These are phyloP conservation scores for Lordiphosa andalusiaca DNA, from an alignment of 2,888 invertebrate species.

Conservation along the genomic window DNA sequence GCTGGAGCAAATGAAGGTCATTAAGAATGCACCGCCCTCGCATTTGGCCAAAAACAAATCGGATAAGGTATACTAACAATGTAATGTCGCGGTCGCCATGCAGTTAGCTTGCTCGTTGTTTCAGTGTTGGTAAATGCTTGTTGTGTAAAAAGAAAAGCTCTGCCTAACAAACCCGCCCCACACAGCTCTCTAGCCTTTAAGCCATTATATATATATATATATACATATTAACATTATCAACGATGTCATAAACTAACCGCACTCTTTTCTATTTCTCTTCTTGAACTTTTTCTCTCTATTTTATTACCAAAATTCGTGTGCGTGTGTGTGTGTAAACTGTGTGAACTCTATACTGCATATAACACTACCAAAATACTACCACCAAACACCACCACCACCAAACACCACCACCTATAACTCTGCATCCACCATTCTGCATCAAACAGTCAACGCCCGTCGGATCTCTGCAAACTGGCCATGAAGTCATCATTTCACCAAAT, in stretches of 20 bases:
- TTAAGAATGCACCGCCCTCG: slow-evolving; percentile 92
- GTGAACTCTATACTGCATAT: slow-evolving; percentile 30
- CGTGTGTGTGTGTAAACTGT: slow-evolving; percentile 44
- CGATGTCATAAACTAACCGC: slow-evolving; percentile 59
- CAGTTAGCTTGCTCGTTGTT: slow-evolving; percentile 35
- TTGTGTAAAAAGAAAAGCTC: slow-evolving; percentile 22
- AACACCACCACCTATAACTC: slow-evolving; percentile 16
- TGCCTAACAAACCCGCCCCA: no score
- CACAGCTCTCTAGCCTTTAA: slow-evolving; percentile 5
- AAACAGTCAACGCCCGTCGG: slow-evolving; percentile 94
- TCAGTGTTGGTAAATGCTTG: slow-evolving; percentile 62
- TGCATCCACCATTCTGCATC: no score
- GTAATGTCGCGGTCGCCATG: slow-evolving; percentile 25
- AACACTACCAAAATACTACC: slow-evolving; percentile 9
- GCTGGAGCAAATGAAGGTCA: slow-evolving; percentile 86
- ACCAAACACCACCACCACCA: slow-evolving; percentile 11
- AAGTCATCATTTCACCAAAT: slow-evolving; percentile 94
- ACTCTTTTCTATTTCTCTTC: slow-evolving; percentile 51
- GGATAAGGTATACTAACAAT: slow-evolving; percentile 86
- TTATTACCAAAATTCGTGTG: slow-evolving; percentile 46
- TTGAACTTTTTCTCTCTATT: slow-evolving; percentile 47
- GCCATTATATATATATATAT: slow-evolving; percentile 10
- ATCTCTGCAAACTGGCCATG: slow-evolving; percentile 94
- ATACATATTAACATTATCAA: slow-evolving; percentile 24
- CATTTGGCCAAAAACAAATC: slow-evolving; percentile 92